A percentile compares a stretch with the other conserved stretches of the same genome.
These are phyloP conservation scores for Antennarius maculatus DNA, from an alignment of 2,797 vertebrate species.

Conservation along the genomic window DNA sequence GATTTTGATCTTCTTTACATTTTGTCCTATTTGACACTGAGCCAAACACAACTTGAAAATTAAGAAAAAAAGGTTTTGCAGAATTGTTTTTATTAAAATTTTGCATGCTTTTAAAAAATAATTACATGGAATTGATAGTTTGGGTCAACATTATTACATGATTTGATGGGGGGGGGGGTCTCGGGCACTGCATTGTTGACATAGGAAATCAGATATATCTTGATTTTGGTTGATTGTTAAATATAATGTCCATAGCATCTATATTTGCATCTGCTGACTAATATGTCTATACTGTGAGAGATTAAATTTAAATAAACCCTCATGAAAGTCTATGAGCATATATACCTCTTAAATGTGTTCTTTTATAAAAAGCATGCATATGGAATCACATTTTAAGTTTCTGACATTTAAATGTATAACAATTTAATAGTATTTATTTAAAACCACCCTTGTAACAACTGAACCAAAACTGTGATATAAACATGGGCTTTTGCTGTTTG, in stretches of 20 bases:
- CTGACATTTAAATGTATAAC: neutral
- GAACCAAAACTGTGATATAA: conserved; percentile 4
- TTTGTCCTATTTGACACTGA: neutral
- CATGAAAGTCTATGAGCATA: neutral
- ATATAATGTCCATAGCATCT: neutral
- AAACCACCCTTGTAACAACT: conserved; percentile 5
- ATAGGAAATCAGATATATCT: neutral
- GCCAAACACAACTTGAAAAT: neutral
- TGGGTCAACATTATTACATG: neutral
- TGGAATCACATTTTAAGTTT: neutral
- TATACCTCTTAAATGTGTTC: neutral
- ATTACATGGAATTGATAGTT: neutral
- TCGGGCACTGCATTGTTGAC: neutral
- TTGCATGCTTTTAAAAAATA: neutral
- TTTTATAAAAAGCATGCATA: neutral
- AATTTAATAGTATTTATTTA: neutral
- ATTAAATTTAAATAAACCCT: neutral
- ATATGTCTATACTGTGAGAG: neutral
- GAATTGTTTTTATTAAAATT: neutral
- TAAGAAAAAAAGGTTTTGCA: too few species aligned
- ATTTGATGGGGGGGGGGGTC: neutral
- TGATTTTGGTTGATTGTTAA: neutral
- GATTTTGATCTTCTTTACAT: neutral
- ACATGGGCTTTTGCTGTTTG: neutral
- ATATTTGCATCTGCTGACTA: neutral